Evolutionary conservation across 2,888 invertebrate species (phyloP), one percentile per base, ranked within the genome.

Genomic region (Tachina fera): DNA sequence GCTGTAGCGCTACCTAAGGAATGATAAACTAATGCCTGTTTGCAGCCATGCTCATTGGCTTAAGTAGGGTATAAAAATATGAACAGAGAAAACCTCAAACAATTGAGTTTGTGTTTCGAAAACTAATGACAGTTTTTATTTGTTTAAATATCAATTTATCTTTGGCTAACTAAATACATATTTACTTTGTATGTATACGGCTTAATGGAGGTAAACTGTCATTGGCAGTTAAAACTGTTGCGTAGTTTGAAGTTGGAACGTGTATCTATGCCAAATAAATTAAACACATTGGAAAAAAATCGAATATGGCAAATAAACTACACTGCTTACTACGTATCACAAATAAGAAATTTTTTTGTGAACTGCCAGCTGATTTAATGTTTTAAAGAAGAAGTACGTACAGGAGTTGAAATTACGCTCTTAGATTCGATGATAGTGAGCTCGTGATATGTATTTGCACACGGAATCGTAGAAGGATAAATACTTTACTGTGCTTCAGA

Each of bases 231-330:
- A 5, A 61, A 70, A 16, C 61, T 51, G 51, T 74, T 65, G 80
- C 49, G 72, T 11, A 67, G 41, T 67, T 51, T 78, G 13, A 53
- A 47, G 9, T 67, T 56, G 39, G 3, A 41, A 41, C 19, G 47
- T 76, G 58, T 31, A 31, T 31, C 31, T 31, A 31, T 31, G 5
- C 6, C 31, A 31, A 6, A 31, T 31, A 6, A 31, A 31, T 31
- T 31, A 31, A 53, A 3, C n/a, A 47, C 31, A 60, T 31, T 22
- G 8, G 56, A 56, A 39, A 13, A 61, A 39, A 76, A 65, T 10
- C 19, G 56, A 67, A 80, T 74, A 80, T 72, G 65, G 80, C 49
- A 72, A 80, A 80, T 72, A 65, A 72, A 1, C 31, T 31, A 31
- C 31, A 31, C 6, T 6, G 31, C 31, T 5, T 31, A 31, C 31